phyloP scores from a whole-genome alignment of 64 coral and sea anemone genomes.

The Montipora sp. region DNA sequence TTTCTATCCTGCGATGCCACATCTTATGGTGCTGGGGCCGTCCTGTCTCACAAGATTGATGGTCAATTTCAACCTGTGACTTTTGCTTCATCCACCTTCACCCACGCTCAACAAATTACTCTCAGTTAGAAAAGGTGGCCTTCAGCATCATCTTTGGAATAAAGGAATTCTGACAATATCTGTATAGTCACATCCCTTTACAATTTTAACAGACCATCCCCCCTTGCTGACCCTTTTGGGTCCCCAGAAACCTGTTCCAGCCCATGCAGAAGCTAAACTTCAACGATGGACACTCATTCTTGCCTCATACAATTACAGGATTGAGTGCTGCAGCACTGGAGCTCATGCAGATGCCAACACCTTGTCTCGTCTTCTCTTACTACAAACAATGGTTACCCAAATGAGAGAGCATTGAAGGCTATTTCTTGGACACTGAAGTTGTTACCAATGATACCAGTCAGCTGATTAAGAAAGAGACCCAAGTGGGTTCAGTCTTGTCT shows the following conservation, averaged over 20 bases:
- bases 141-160: slow-evolving; percentile 66
- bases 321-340: neutral
- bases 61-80: slow-evolving; percentile 33
- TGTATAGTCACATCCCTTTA: slow-evolving; percentile 37
- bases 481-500: slow-evolving; percentile 36
- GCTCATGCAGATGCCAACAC: neutral
- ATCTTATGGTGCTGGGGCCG: slow-evolving; percentile 57
- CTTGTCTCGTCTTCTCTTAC: slow-evolving; percentile 31
- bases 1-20: slow-evolving; percentile 51
- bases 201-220: slow-evolving; percentile 58
- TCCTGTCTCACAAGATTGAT: slow-evolving; percentile 68
- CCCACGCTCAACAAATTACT: slow-evolving; percentile 49
- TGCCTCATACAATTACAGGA: neutral
- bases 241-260: slow-evolving; percentile 34
- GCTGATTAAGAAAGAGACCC: slow-evolving; percentile 50
- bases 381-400: slow-evolving; percentile 49
- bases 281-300: slow-evolving; percentile 52
- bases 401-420: neutral
- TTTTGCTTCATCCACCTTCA: slow-evolving; percentile 56
- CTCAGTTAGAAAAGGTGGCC: slow-evolving; percentile 52
- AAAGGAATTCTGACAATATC: slow-evolving; percentile 56
- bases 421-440: slow-evolving; percentile 50
- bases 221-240: slow-evolving; percentile 52
- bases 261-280: slow-evolving; percentile 56
- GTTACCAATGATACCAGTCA: slow-evolving; percentile 56